Conservation (phyloP, 2,113 vertebrate genomes). For the Ammodytes marinus region DNA sequence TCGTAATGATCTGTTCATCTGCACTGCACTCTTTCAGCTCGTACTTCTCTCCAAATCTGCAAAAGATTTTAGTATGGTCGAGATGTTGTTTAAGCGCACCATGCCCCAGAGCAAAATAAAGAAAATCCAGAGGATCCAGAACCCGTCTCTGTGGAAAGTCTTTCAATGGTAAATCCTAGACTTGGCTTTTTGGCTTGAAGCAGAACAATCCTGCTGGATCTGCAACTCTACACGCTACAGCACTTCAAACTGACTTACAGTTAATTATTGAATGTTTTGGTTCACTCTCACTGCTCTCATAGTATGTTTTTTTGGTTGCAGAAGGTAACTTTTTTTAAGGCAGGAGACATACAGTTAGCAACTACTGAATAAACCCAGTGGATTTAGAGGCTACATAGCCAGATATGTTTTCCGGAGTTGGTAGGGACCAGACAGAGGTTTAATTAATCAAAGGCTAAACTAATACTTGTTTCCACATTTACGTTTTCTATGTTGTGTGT, state of each 20-base stretch:
- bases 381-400: not conserved
- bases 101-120: conserved; percentile 83
- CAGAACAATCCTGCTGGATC: not conserved
- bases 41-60: conserved; percentile 67
- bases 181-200: not conserved
- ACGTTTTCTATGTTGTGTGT: not conserved
- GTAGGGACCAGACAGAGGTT: not conserved
- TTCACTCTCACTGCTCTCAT: not conserved
- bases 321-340: not conserved
- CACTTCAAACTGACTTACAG: not conserved
- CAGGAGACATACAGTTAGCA: not conserved
- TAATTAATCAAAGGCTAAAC: not conserved
- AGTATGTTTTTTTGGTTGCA: not conserved
- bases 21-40: conserved; percentile 73
- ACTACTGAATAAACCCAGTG: not conserved
- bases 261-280: not conserved
- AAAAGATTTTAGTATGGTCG: conserved; percentile 77
- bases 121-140: conserved; percentile 89
- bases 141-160: conserved; percentile 86
- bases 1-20: not conserved
- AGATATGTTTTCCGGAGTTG: not conserved
- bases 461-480: not conserved
- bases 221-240: not conserved
- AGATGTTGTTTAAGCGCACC: conserved; percentile 82
- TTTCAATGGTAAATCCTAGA: conserved; percentile 87